Evolutionary conservation across 2,113 vertebrate genomes (phyloP), one percentile per base, ranked within the genome.

Genomic region (Callipepla squamata): DNA sequence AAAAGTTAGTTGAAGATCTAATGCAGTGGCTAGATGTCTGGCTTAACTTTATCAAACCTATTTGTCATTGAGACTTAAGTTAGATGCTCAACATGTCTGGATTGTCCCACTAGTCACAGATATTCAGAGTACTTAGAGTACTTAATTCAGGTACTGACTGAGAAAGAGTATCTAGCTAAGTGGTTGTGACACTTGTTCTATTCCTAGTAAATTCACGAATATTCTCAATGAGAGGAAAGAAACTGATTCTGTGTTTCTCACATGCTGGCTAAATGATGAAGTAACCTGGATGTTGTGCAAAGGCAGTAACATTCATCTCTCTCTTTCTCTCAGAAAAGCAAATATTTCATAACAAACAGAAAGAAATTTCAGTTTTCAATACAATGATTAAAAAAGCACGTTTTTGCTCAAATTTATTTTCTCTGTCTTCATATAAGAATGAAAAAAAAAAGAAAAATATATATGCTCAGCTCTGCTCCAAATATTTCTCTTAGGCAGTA

Each of bases 291-390:
- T 9, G 34, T 47, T 85, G 82, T 80, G 47, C 55, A 87, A 90
- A 83, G 61, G 85, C 75, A 95, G 47, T 63, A 94, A 90, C 65
- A 95, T 91, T 25, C 42, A 87, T 85, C 79, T 93, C 59, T 25
- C 66, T 7, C 59, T 7, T 87, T 89, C 67, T 82, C 76, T 74
- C 65, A 74, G 82, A 86, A 94, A 93, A 70, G 47, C 50, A 90
- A 90, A 77, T 87, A 94, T 74, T 92, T 95, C 87, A 94, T 30
- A 48, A 21, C 62, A 80, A 89, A 85, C 7, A 1, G 78, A 84
- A 93, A 79, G 34, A 88, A 90, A 84, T 55, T 77, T 94, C 34
- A 55, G 47, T 87, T 75, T 89, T 80, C 34, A 77, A 47, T n/a
- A 61, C 34, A 85, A 69, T 62, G 13, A 48, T 87, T 82, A 77